Evolutionary conservation across 2,888 invertebrate genomes (phyloP).

Genomic region (Cantharis nigra): DNA sequence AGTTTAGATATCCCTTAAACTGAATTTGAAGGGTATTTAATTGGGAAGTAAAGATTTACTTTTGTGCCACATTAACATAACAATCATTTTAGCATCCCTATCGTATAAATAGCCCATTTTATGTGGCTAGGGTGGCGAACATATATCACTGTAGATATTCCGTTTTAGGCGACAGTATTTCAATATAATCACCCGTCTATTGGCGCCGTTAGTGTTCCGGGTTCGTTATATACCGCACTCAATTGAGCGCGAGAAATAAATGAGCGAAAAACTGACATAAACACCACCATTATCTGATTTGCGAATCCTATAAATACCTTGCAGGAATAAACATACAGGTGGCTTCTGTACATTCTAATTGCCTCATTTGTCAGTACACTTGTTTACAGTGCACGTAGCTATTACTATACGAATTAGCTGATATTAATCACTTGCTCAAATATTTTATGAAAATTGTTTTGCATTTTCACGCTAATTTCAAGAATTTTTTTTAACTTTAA

Average conservation of each 20-base stretch:
- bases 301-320: slow-evolving; percentile 44
- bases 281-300: slow-evolving; percentile 50
- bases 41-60: slow-evolving; percentile 25
- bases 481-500: neutral
- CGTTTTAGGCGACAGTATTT: slow-evolving; percentile 50
- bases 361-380: slow-evolving; percentile 26
- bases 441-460: slow-evolving; percentile 1
- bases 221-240: slow-evolving; percentile 45
- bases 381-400: slow-evolving; percentile 1
- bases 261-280: slow-evolving; percentile 52
- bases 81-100: slow-evolving; percentile 41
- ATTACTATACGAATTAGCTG: slow-evolving; percentile 2
- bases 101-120: slow-evolving; percentile 43
- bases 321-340: neutral
- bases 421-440: neutral
- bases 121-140: slow-evolving; percentile 40
- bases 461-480: neutral
- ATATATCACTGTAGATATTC: slow-evolving; percentile 45
- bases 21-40: slow-evolving; percentile 11
- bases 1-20: neutral
- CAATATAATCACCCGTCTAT: slow-evolving; percentile 50
- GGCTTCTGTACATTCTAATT: slow-evolving; percentile 20
- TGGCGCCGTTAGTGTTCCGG: slow-evolving; percentile 41
- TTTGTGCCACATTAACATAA: slow-evolving; percentile 35
- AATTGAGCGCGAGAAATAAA: slow-evolving; percentile 51